These are phyloP conservation scores for Anniella stebbinsi DNA, from an alignment of 2,797 vertebrate genomes.

Conservation along the genomic window DNA sequence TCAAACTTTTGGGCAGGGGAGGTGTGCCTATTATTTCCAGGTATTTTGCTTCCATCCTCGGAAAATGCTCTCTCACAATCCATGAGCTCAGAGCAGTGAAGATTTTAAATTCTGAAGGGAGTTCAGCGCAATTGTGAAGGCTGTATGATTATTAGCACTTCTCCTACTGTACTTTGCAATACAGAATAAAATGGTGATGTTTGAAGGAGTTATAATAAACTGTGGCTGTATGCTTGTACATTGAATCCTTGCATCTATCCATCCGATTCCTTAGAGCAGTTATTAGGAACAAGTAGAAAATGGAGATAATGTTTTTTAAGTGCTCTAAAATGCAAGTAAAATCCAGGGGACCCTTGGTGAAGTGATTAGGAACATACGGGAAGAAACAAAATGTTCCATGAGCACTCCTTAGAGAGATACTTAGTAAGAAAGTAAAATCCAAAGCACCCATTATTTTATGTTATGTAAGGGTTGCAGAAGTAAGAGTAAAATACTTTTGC, in stretches of 20 bases:
- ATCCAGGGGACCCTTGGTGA: not conserved
- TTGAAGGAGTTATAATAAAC: not conserved
- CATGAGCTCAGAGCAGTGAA: not conserved
- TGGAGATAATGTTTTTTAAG: not conserved
- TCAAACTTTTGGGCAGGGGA: slow-evolving; percentile 8
- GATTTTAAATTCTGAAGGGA: slow-evolving; percentile 2
- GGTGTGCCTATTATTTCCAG: slow-evolving; percentile 7
- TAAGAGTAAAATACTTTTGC: not conserved
- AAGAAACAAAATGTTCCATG: too few relatives aligned
- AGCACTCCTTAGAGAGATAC: not conserved
- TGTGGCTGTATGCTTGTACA: not conserved
- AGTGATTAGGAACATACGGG: not conserved
- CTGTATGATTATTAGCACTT: not conserved
- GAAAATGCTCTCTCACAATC: slow-evolving; percentile 1
- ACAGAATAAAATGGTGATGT: not conserved
- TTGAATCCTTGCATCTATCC: not conserved
- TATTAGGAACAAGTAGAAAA: not conserved
- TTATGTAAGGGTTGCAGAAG: not conserved
- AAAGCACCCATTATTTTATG: not conserved
- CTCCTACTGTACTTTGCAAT: not conserved
- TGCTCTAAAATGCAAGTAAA: not conserved
- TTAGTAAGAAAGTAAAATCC: not conserved
- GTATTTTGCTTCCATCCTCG: slow-evolving; percentile 20
- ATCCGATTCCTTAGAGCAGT: too few relatives aligned
- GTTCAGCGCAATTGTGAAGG: not conserved